Evolutionary conservation across 2,113 vertebrate species (phyloP), one percentile per base, ranked within the genome.

Genomic region (Girardinichthys multiradiatus): DNA sequence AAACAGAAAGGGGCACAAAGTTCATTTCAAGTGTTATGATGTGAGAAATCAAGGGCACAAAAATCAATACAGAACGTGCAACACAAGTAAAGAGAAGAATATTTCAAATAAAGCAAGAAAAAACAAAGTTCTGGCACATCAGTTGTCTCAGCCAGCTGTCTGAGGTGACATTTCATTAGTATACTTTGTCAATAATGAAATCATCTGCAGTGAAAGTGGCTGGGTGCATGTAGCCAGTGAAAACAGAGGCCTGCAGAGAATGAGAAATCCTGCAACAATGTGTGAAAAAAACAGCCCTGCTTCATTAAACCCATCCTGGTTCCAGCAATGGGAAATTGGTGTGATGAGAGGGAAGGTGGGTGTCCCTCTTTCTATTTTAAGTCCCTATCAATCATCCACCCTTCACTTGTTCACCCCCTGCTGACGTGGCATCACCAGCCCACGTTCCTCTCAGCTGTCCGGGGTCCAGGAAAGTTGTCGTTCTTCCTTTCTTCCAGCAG

Each of bases 111-210:
- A 95, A 95, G 93, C 91, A n/a, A 35, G 11, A 33, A n/a, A 24
- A 27, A 89, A 95, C 95, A 89, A 96, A 95, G 94, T 96, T 97
- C 92, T 83, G 91, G 87, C 85, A 82, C 95, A 96, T 97, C 95
- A 96, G 94, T 97, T 95, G 89, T 96, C 92, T 90, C 76, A 63
- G 87, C 91, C 94, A 93, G 92, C 95, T 95, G 95, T 95, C 94
- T 87, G 93, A 96, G 94, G 93, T 96, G 96, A 96, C 96, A 95
- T 97, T 96, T 97, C 96, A 97, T 98, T 97, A 97, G 95, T 81
- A 89, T 92, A 93, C 94, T 96, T 95, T 96, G 95, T 97, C 96
- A 96, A 95, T 95, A 95, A 94, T 95, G 95, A 95, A 95, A 96
- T 96, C 3, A 92, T 96, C 90, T 87, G 89, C 81, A 72, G 91